phyloP scores from a whole-genome alignment of 1,140 invertebrate genomes.

The Drosophila fuyamai region DNA sequence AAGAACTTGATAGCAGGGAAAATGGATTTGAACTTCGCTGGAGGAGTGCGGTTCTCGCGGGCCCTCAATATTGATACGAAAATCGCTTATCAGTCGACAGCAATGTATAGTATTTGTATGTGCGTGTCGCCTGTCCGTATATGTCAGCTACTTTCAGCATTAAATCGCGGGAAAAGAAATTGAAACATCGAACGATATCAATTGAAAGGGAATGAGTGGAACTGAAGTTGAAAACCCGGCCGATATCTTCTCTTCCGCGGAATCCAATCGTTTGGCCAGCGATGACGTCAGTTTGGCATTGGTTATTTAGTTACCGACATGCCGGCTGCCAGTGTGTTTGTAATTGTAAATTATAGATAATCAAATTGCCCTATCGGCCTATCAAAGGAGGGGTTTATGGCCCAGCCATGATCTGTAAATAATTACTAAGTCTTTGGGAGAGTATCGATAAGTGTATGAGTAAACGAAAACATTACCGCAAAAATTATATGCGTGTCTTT shows the following conservation, averaged over 20 bases:
- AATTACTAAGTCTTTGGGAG: slow-evolving; percentile 16
- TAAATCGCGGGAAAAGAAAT: slow-evolving; percentile 18
- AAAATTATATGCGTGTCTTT: neutral
- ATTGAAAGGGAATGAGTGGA: slow-evolving; percentile 8
- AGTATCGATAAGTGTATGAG: neutral
- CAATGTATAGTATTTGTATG: slow-evolving; percentile 3
- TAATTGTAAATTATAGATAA: slow-evolving; percentile 42
- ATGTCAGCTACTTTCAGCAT: slow-evolving; percentile 16
- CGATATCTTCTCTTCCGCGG: slow-evolving; percentile 26
- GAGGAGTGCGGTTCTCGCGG: slow-evolving; percentile 21
- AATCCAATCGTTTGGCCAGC: slow-evolving; percentile 10
- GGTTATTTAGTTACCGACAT: slow-evolving; percentile 5
- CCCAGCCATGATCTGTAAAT: slow-evolving; percentile 30
- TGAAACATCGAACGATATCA: slow-evolving; percentile 28
- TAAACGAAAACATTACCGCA: slow-evolving; percentile 1
- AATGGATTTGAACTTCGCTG: slow-evolving; percentile 82
- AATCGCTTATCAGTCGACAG: slow-evolving; percentile 40
- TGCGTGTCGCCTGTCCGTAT: neutral
- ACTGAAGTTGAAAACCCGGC: neutral
- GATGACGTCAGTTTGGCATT: slow-evolving; percentile 38
- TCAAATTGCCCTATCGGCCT: slow-evolving; percentile 23
- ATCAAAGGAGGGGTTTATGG: slow-evolving; percentile 10
- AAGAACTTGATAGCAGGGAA: slow-evolving; percentile 69
- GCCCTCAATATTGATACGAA: slow-evolving; percentile 25
- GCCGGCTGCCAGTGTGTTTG: slow-evolving; percentile 27